phyloP scores from a whole-genome alignment of 2,113 vertebrate genomes.

The Lamprotornis superbus region DNA sequence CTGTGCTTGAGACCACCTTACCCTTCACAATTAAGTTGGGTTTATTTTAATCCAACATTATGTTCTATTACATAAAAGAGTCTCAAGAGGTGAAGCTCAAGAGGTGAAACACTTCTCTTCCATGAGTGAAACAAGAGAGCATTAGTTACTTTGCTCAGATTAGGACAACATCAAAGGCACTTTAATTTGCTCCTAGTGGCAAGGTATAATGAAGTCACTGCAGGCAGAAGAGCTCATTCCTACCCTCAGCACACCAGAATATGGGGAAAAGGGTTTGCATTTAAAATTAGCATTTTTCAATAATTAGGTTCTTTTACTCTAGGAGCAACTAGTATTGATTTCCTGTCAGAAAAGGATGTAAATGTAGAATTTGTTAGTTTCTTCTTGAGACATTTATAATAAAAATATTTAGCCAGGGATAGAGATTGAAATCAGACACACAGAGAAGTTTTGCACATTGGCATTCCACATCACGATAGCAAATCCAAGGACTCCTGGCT shows the following conservation, averaged over 20 bases:
- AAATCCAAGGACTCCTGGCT: neutral
- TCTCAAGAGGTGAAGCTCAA: neutral
- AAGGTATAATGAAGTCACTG: neutral
- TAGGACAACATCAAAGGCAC: neutral
- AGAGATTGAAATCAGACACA: neutral
- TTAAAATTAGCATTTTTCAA: neutral
- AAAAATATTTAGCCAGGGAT: neutral
- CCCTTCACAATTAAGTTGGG: neutral
- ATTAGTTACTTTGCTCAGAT: neutral
- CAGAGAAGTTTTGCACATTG: neutral
- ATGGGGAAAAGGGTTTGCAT: neutral
- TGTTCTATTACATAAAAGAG: neutral
- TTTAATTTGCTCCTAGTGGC: neutral
- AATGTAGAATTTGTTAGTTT: neutral
- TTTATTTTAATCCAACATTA: neutral
- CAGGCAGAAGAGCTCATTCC: neutral
- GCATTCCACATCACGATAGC: neutral
- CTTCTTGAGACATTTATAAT: neutral
- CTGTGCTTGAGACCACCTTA: neutral
- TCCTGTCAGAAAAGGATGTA: neutral
- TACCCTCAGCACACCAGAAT: neutral
- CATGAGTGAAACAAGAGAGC: neutral
- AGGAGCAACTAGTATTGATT: neutral
- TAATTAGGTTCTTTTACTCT: neutral
- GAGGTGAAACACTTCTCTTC: neutral